Conservation (phyloP, 2,113 vertebrate species). For the Plotosus lineatus region DNA sequence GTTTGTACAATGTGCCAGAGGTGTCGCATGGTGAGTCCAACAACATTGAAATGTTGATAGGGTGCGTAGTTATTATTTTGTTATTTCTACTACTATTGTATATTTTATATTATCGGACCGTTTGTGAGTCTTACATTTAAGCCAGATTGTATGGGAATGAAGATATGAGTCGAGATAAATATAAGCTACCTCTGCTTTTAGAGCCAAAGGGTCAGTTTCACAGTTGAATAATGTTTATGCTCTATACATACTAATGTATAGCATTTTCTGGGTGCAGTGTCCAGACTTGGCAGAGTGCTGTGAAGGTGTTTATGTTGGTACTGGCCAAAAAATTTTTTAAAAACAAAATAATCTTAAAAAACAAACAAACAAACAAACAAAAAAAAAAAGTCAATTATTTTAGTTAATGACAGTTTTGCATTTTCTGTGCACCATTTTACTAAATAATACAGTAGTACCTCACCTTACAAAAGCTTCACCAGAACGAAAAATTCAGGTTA, state of each 20-base stretch:
- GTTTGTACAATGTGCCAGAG: not conserved
- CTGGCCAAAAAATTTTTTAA: not conserved
- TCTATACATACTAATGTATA: conserved; percentile 8
- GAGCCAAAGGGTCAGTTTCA: not conserved
- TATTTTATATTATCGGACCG: not conserved
- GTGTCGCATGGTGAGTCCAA: not conserved
- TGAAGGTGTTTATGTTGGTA: not conserved
- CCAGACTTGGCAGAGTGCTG: conserved; percentile 1
- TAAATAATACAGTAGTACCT: too few relatives aligned
- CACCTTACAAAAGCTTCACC: too few relatives aligned
- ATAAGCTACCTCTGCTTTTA: conserved; percentile 10
- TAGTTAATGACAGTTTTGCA: not conserved
- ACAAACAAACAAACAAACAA: not conserved
- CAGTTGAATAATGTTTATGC: not conserved
- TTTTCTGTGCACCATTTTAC: conserved; percentile 9
- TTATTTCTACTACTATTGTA: not conserved
- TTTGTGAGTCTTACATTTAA: not conserved
- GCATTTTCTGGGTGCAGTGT: conserved; percentile 11
- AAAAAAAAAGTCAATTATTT: not conserved
- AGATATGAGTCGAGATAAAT: not conserved
- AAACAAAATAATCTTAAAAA: not conserved
- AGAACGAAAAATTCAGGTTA: too few relatives aligned
- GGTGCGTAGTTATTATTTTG: not conserved
- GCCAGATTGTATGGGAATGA: not conserved
- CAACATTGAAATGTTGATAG: not conserved